Conservation (phyloP, 2,113 vertebrate species). For the Tychaedon coryphoeus region DNA sequence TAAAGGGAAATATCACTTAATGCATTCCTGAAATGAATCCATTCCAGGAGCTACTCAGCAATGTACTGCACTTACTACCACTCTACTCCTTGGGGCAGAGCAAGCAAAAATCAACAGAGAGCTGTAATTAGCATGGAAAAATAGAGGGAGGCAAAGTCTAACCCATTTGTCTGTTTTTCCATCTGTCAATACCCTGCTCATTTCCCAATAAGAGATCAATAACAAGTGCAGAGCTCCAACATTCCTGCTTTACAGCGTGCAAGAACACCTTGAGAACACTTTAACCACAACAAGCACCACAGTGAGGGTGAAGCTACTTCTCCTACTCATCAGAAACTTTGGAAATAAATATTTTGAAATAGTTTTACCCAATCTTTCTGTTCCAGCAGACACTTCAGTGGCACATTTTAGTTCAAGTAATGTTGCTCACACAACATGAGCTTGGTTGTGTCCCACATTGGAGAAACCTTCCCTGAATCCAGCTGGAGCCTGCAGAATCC, state of each 20-base stretch:
- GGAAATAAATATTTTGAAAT: not conserved
- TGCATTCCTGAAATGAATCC: not conserved
- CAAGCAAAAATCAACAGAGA: not conserved
- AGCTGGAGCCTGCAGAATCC: not conserved
- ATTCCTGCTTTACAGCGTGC: rapidly evolving
- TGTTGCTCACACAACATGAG: not conserved
- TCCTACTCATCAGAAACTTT: not conserved
- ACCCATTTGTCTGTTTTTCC: not conserved
- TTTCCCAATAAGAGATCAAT: not conserved
- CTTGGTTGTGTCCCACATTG: not conserved
- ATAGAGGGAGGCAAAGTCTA: not conserved
- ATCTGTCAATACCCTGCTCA: not conserved
- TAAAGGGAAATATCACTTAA: not conserved
- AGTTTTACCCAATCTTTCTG: not conserved
- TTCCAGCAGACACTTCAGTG: not conserved
- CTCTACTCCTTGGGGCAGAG: not conserved
- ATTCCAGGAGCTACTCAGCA: not conserved
- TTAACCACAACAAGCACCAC: not conserved
- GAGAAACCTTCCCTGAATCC: not conserved
- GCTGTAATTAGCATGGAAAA: not conserved
- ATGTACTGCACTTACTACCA: not conserved
- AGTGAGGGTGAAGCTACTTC: not conserved
- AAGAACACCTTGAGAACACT: not conserved
- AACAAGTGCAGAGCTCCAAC: not conserved
- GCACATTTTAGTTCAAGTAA: not conserved